These are phyloP conservation scores for Tenualosa thibaudeaui DNA, from an alignment of 2,797 vertebrate species.

Conservation along the genomic window DNA sequence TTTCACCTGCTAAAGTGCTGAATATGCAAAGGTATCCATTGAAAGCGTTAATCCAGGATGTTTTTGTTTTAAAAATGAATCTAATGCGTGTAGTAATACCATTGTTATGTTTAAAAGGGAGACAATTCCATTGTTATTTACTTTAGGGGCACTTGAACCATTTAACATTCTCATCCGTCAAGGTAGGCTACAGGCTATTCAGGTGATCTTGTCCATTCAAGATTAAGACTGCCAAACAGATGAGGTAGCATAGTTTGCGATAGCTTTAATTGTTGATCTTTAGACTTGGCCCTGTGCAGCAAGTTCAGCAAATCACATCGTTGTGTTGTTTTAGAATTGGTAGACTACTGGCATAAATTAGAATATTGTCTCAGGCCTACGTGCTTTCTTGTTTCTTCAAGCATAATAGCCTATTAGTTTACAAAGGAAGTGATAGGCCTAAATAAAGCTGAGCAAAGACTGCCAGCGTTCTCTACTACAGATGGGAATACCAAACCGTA, in stretches of 20 bases:
- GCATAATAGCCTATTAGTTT: not conserved
- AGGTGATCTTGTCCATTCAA: not conserved
- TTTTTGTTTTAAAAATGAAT: constrained; percentile 56
- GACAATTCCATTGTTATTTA: constrained; percentile 69
- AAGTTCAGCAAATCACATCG: not conserved
- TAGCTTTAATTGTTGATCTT: not conserved
- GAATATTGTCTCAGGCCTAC: not conserved
- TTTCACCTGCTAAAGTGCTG: constrained; percentile 67
- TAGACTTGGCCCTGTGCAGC: not conserved
- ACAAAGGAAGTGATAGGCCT: not conserved
- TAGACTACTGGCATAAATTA: not conserved
- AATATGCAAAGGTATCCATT: constrained; percentile 65
- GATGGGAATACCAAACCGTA: not conserved
- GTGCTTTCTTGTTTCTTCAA: not conserved
- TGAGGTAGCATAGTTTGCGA: not conserved
- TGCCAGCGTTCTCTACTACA: not conserved
- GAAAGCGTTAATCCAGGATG: constrained; percentile 65
- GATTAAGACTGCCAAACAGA: not conserved
- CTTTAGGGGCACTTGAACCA: constrained; percentile 61
- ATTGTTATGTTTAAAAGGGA: constrained; percentile 70
- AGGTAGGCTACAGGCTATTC: not conserved
- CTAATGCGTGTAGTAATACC: constrained; percentile 54
- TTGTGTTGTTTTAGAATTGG: not conserved
- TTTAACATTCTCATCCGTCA: constrained; percentile 41
- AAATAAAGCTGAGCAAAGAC: not conserved